These are phyloP conservation scores for Patiria miniata DNA, from an alignment of 35 echinoderm and acorn worm genomes.

Conservation along the genomic window DNA sequence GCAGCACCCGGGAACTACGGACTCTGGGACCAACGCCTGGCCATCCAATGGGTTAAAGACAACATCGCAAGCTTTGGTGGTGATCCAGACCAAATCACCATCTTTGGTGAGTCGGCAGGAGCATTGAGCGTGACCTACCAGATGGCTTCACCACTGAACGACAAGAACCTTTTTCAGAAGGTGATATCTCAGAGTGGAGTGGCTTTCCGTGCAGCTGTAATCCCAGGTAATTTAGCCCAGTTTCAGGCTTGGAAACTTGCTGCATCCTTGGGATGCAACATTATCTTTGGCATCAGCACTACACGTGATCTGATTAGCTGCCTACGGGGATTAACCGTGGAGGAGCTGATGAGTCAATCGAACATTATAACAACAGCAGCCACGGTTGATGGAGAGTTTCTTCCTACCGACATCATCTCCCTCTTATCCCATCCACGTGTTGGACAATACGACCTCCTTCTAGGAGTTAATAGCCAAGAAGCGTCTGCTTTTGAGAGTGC, in stretches of 20 bases:
- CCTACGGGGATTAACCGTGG: constrained; percentile 19
- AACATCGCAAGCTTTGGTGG: constrained; percentile 39
- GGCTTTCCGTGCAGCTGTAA: not conserved
- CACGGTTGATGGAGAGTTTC: constrained; percentile 35
- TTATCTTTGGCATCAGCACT: not conserved
- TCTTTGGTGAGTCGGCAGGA: constrained; percentile 40
- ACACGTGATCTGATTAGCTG: not conserved
- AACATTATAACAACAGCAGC: not conserved
- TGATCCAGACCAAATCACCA: constrained; percentile 42
- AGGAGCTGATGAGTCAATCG: constrained; percentile 23
- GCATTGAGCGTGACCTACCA: not conserved
- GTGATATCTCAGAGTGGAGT: constrained; percentile 22
- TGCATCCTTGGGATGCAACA: not conserved
- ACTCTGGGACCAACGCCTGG: not conserved
- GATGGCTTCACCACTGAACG: not conserved
- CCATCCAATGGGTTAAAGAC: constrained; percentile 40
- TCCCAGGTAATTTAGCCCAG: not conserved
- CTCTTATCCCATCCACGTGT: not conserved
- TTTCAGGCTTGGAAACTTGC: constrained; percentile 6
- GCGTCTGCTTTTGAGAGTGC: not conserved
- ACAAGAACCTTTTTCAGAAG: constrained; percentile 10
- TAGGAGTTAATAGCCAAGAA: constrained; percentile 48
- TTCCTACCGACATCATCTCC: not conserved
- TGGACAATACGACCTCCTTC: constrained; percentile 45
- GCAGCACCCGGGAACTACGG: constrained; percentile 23